Evolutionary conservation across 1,140 invertebrate species (phyloP).

Genomic region (Aphidius ervi): DNA sequence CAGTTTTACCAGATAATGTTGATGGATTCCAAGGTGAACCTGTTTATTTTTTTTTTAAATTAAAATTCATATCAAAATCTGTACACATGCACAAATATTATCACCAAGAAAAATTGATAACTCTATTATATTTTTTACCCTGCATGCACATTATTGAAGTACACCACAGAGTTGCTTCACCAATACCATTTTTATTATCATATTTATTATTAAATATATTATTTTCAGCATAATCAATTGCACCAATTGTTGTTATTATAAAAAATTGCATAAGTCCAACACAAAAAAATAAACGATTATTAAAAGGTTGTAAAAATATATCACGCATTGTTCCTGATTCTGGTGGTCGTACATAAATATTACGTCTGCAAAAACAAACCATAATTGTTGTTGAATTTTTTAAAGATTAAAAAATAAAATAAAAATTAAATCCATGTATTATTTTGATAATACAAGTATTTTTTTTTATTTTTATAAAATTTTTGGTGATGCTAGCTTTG

Average conservation of each 20-base stretch:
- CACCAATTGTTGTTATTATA: conserved; percentile 51
- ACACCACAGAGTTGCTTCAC: conserved; percentile 58
- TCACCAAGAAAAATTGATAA: neutral
- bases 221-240: conserved; percentile 48
- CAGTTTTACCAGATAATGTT: conserved; percentile 55
- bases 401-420: neutral
- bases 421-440: too few species aligned
- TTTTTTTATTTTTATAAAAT: too few species aligned
- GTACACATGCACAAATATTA: neutral
- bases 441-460: too few species aligned
- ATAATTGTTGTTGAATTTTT: neutral
- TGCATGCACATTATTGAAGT: conserved; percentile 62
- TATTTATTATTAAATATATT: conserved; percentile 31
- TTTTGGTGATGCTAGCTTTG: too few species aligned
- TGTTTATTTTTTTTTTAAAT: conserved; percentile 28
- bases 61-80: neutral
- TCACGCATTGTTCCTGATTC: conserved; percentile 58
- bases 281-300: conserved; percentile 51
- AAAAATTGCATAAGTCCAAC: conserved; percentile 53
- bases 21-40: conserved; percentile 58
- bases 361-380: conserved; percentile 49
- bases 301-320: conserved; percentile 62
- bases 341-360: conserved; percentile 61
- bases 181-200: conserved; percentile 44
- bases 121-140: conserved; percentile 40